Percentiles rank a stretch among this genome's conserved stretches.
Conservation (phyloP, 2,797 vertebrate species). For the Acanthiza pusilla region DNA sequence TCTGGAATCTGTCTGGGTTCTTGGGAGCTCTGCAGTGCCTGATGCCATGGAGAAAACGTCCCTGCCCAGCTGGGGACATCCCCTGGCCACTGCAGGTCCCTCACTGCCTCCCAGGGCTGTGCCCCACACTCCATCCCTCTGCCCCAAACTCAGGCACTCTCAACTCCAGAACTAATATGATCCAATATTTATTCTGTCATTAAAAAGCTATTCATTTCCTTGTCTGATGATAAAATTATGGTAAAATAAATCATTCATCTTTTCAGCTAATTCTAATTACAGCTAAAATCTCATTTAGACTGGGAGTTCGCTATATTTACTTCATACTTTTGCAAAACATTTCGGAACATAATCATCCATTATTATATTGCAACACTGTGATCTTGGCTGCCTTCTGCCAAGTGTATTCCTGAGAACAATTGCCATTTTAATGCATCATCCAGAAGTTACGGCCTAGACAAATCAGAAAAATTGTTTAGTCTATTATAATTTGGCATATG, state of each 20-base stretch:
- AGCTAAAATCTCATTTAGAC: constrained; percentile 30
- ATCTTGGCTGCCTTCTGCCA: constrained; percentile 11
- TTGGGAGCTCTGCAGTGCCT: background rate
- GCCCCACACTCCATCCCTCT: background rate
- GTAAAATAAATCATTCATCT: constrained; percentile 56
- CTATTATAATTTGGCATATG: constrained; percentile 34
- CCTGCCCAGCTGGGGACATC: background rate
- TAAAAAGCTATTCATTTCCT: constrained; percentile 30
- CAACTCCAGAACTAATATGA: background rate
- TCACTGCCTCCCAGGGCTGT: background rate
- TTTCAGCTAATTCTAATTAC: constrained; percentile 63
- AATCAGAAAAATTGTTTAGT: constrained; percentile 56
- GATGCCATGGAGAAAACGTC: accelerated
- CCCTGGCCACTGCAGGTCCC: background rate
- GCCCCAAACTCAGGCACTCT: background rate
- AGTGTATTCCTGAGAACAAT: constrained; percentile 16
- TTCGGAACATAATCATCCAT: constrained; percentile 23
- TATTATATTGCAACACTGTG: constrained; percentile 7
- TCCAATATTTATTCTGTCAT: constrained; percentile 33
- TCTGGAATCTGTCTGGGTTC: background rate
- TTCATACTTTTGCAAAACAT: constrained; percentile 19
- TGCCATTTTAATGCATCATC: constrained; percentile 27
- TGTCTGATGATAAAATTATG: constrained; percentile 33
- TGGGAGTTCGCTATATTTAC: constrained; percentile 43
- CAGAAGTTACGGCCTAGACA: background rate